phyloP scores from a whole-genome alignment of 1,140 invertebrate genomes.

The Meloidogyne hapla region DNA sequence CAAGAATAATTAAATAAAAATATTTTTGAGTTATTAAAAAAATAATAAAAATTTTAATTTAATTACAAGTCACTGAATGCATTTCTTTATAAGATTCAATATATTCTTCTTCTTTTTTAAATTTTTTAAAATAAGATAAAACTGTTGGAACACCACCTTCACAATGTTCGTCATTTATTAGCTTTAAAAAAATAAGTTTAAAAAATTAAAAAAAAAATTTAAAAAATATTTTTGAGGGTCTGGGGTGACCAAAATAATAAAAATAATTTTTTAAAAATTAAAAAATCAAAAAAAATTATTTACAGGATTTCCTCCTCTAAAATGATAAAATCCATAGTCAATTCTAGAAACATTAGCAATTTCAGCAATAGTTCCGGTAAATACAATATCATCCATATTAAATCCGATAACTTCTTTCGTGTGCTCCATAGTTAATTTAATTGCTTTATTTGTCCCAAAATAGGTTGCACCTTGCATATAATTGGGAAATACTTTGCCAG shows the following conservation, averaged over 20 bases:
- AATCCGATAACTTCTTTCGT: conserved; percentile 10
- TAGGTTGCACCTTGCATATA: conserved; percentile 16
- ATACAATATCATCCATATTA: conserved; percentile 10
- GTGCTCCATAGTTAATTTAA: conserved; percentile 12
- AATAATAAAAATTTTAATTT: too few relatives aligned
- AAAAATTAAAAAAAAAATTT: too few relatives aligned
- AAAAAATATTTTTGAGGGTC: too few relatives aligned
- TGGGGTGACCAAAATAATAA: too few relatives aligned
- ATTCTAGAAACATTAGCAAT: not conserved
- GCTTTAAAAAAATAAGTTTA: not conserved
- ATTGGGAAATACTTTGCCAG: not conserved
- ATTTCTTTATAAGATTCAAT: not conserved
- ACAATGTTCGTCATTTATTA: not conserved
- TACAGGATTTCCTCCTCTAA: not conserved
- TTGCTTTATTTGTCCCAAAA: not conserved
- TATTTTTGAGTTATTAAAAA: too few relatives aligned
- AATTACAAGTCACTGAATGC: not conserved
- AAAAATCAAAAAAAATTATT: too few relatives aligned
- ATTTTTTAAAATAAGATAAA: not conserved
- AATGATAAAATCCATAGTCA: not conserved
- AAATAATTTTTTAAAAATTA: too few relatives aligned
- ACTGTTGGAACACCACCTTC: not conserved
- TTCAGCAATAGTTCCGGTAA: not conserved
- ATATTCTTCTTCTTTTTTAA: not conserved
- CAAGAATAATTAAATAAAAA: too few relatives aligned